Conservation (phyloP, 2,113 vertebrate genomes). For the Zosterops pallidus region DNA sequence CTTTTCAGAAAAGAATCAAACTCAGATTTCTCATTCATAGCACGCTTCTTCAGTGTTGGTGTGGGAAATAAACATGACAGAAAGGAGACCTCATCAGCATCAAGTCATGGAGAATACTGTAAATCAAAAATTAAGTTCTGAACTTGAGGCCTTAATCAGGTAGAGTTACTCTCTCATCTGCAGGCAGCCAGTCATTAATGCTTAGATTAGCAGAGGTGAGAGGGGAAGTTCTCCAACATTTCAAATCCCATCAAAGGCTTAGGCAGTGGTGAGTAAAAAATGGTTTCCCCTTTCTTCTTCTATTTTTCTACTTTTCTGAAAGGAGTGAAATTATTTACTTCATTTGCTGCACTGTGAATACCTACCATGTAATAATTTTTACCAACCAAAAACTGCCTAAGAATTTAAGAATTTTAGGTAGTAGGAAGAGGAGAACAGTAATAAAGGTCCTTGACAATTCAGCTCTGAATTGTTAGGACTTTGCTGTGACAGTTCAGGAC, state of each 20-base stretch:
- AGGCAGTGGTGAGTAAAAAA: not conserved
- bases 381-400: not conserved
- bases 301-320: not conserved
- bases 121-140: not conserved
- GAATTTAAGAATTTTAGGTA: not conserved
- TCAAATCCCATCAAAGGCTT: not conserved
- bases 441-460: not conserved
- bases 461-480: not conserved
- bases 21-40: not conserved
- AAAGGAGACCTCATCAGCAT: not conserved
- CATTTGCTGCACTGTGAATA: not conserved
- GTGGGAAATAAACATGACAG: not conserved
- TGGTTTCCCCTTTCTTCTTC: not conserved
- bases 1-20: not conserved
- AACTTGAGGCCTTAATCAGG: not conserved
- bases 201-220: not conserved
- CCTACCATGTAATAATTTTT: not conserved
- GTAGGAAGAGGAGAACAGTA: not conserved
- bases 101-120: not conserved
- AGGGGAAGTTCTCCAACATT: not conserved
- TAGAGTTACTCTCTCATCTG: not conserved
- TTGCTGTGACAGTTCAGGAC: not conserved
- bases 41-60: not conserved
- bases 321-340: not conserved
- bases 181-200: not conserved